Evolutionary conservation across 2,113 vertebrate species (phyloP).

Genomic region (Sclerurus mexicanus): DNA sequence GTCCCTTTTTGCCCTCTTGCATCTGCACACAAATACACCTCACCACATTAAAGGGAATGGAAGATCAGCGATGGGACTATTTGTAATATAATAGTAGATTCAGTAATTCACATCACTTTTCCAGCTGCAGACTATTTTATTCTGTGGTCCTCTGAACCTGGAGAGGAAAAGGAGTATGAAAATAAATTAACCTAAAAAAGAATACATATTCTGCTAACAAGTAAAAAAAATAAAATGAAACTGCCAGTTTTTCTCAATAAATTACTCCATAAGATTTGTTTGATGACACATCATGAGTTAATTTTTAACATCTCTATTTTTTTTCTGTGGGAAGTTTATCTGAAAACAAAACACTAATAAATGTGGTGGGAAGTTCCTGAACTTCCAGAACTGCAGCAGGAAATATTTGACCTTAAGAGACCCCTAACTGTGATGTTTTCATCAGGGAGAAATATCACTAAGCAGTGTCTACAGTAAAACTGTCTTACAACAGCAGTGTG

Average conservation of each 20-base stretch:
- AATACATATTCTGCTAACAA: neutral
- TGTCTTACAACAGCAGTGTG: constrained; percentile 53
- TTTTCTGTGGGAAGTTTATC: constrained; percentile 10
- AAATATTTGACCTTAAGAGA: constrained; percentile 58
- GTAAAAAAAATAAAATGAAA: neutral
- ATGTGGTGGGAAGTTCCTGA: constrained; percentile 57
- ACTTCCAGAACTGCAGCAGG: constrained; percentile 47
- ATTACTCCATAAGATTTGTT: neutral
- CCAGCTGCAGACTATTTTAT: neutral
- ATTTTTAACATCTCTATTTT: neutral
- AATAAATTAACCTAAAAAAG: neutral
- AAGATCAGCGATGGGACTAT: neutral
- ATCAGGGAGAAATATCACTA: constrained; percentile 47
- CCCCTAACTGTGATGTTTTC: constrained; percentile 59
- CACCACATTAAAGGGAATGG: fast-evolving
- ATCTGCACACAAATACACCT: neutral
- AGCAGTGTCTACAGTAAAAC: constrained; percentile 41
- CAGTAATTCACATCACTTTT: neutral
- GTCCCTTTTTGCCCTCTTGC: neutral
- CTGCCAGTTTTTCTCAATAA: neutral
- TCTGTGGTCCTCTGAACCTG: neutral
- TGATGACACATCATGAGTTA: neutral
- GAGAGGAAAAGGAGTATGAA: neutral
- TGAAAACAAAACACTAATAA: constrained; percentile 32
- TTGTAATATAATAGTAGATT: neutral